phyloP scores from a whole-genome alignment of 2,113 vertebrate genomes.

The Pristiophorus japonicus region DNA sequence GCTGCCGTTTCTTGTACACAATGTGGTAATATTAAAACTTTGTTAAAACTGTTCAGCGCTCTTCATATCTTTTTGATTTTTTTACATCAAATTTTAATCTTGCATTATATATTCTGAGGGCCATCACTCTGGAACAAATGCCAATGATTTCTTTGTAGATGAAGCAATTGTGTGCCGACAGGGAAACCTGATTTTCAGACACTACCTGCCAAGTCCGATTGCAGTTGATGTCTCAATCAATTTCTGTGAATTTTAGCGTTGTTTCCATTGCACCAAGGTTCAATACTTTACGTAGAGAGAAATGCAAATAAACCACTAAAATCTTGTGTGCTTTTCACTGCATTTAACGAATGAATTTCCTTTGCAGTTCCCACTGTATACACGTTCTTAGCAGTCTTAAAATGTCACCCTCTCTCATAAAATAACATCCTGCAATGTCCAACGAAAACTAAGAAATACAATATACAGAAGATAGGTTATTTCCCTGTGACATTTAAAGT shows the following conservation, averaged over 20 bases:
- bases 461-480: not conserved
- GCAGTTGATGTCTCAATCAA: slow-evolving; percentile 35
- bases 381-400: not conserved
- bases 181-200: slow-evolving; percentile 5
- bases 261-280: not conserved
- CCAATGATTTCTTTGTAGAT: slow-evolving; percentile 13
- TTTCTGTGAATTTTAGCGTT: slow-evolving; percentile 25
- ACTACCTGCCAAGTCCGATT: not conserved
- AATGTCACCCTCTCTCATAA: not conserved
- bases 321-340: not conserved
- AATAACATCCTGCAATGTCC: not conserved
- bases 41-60: not conserved
- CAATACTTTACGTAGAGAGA: not conserved
- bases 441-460: not conserved
- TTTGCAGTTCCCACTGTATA: not conserved
- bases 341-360: not conserved
- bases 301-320: not conserved
- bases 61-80: not conserved
- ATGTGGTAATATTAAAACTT: too few relatives aligned
- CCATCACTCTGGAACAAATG: slow-evolving; percentile 23
- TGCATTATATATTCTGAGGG: slow-evolving; percentile 10
- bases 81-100: not conserved
- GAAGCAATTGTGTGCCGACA: slow-evolving; percentile 21
- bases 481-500: not conserved
- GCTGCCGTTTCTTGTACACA: not conserved